These are phyloP conservation scores for Diorhabda sublineata DNA, from an alignment of 1,140 invertebrate genomes.

Conservation along the genomic window DNA sequence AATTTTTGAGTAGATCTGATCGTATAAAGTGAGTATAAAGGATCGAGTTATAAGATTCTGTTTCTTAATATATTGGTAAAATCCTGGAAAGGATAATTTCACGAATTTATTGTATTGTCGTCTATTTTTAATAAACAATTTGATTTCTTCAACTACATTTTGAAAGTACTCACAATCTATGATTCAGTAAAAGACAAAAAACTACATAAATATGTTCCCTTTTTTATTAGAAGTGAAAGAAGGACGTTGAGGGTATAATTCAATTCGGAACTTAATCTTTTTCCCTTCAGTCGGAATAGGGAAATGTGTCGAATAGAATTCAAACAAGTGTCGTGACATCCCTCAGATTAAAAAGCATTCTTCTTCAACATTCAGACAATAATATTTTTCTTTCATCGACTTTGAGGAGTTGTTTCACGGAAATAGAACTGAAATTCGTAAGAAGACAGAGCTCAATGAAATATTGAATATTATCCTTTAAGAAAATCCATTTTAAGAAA, in stretches of 20 bases:
- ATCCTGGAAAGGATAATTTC: no score
- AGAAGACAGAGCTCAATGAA: conserved; percentile 26
- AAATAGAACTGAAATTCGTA: conserved; percentile 5
- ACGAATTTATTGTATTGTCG: no score
- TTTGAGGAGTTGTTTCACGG: conserved; percentile 12
- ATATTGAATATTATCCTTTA: conserved; percentile 27
- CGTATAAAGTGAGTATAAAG: no score
- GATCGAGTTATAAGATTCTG: no score
- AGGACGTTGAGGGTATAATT: not conserved
- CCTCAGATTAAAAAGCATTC: conserved; percentile 31
- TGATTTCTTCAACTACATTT: no score
- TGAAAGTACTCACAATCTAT: no score
- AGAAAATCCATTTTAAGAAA: conserved; percentile 41
- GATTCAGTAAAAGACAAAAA: no score
- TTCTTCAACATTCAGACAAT: conserved; percentile 33
- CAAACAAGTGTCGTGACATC: conserved; percentile 31
- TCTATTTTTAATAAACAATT: no score
- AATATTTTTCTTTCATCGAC: conserved; percentile 41
- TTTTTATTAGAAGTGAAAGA: no score
- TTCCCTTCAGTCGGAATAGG: not conserved
- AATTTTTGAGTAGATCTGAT: no score
- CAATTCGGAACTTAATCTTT: not conserved
- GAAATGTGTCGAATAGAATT: conserved; percentile 25
- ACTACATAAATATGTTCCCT: no score
- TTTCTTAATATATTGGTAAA: no score